Evolutionary conservation across 2,888 invertebrate species (phyloP), one percentile per base, ranked within the genome.

Genomic region (Mythimna loreyi): DNA sequence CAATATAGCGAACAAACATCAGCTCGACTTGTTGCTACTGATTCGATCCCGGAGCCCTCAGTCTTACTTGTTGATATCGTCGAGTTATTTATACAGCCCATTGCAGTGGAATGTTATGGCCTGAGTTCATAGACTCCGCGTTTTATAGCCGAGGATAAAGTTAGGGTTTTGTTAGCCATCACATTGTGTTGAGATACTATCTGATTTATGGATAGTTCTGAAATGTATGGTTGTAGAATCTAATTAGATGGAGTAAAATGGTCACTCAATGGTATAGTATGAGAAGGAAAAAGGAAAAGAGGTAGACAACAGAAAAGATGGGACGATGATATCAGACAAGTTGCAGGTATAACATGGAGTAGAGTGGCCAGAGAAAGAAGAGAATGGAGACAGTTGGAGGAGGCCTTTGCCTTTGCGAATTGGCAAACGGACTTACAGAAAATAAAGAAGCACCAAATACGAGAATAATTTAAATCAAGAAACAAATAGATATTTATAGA

Each of bases 11-110:
- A 50, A 23, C 62, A 76, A 78, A 76, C 62, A 78, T 52, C 52
- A 33, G 16, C 47, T 25, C 53, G 59, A 76, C 75, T 76, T 76
- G 78, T 78, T 76, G 78, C 73, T 62, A 52, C 45, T 57, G 50
- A 67, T 58, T 78, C 43, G n/a, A 58, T 65, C 60, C 57, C 56
- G 3, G 36, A 52, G 60, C 72, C 33, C 60, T 57, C 40, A 59
- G 71, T 40, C 45, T 60, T 66, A 75, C 75, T 75, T 75, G 75
- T 75, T 75, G 75, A 65, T 72, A 65, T 61, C 57, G 43, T 30
- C 3, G 47, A 33, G 65, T 72, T 78, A 62, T 72, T 78, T 75
- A 78, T 78, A 75, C 53, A 52, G 78, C 78, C 64, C 60, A 72
- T 61, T 75, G 78, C 72, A 61, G 36, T 30, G 25, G 43, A 72